Conservation (phyloP, 1,140 invertebrate species). For the Pissodes strobi region DNA sequence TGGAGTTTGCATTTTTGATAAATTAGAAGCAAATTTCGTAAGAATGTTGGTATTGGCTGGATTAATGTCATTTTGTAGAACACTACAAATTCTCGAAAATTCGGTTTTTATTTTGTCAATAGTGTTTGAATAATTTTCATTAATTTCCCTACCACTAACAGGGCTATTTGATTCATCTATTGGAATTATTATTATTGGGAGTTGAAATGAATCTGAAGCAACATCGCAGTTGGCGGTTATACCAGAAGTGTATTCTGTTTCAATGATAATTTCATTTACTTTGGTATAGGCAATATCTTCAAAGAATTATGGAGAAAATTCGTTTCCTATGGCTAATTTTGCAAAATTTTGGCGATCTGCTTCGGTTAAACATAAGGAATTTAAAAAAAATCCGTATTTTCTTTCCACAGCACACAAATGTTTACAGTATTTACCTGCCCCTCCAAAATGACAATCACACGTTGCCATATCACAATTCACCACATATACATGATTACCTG, state of each 20-base stretch:
- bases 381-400: not conserved
- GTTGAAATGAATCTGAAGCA: too few species aligned
- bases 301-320: not conserved
- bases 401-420: not conserved
- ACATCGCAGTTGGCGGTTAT: too few species aligned
- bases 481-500: not conserved
- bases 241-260: not conserved
- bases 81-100: not conserved
- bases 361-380: not conserved
- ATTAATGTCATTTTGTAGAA: not conserved
- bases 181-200: not conserved
- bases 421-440: not conserved
- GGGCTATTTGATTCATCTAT: not conserved
- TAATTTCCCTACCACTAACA: not conserved
- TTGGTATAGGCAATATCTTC: not conserved
- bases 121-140: not conserved
- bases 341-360: not conserved
- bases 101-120: constrained; percentile 1
- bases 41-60: not conserved
- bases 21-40: not conserved
- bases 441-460: not conserved
- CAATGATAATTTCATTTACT: not conserved
- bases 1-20: not conserved
- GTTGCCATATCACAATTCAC: not conserved
- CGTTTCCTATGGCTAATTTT: not conserved